Percentiles rank a stretch among this genome's conserved stretches.
phyloP scores from a whole-genome alignment of 2,888 invertebrate genomes.

The Ephialtes manifestator region DNA sequence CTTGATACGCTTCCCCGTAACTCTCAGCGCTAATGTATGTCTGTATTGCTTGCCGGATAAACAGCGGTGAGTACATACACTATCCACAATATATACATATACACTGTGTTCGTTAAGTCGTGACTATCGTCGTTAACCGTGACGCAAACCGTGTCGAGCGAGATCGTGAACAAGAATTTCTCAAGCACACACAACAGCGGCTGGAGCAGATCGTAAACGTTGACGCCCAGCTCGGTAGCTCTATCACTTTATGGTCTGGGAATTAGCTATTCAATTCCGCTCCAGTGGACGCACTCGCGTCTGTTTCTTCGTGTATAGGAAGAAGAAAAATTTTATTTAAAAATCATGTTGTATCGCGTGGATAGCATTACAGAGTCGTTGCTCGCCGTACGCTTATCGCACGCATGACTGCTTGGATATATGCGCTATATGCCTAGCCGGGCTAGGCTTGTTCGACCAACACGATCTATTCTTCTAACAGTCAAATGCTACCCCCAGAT shows the following conservation, averaged over 20 bases:
- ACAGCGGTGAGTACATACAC: neutral
- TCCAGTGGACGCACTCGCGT: conserved; percentile 30
- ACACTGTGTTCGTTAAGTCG: conserved; percentile 40
- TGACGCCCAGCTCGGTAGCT: conserved; percentile 35
- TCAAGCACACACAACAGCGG: conserved; percentile 9
- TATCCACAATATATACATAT: neutral
- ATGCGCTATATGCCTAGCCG: neutral
- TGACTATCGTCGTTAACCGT: conserved; percentile 46
- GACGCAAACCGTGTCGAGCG: conserved; percentile 33
- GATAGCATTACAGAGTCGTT: conserved; percentile 15
- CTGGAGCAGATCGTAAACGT: conserved; percentile 38
- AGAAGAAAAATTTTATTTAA: neutral
- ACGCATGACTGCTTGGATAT: conserved; percentile 35
- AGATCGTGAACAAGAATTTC: conserved; percentile 47
- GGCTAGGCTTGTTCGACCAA: neutral
- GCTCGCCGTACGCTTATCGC: conserved; percentile 5
- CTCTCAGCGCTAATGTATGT: conserved; percentile 49
- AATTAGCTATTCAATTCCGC: conserved; percentile 50
- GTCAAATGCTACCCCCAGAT: conserved; percentile 39
- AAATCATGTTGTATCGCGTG: neutral
- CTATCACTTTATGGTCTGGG: conserved; percentile 47
- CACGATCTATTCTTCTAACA: conserved; percentile 50
- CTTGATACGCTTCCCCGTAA: conserved; percentile 72
- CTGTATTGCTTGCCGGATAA: conserved; percentile 24
- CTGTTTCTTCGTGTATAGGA: neutral